A percentile compares a stretch with the other conserved stretches of the same genome.
phyloP scores from a whole-genome alignment of 1,140 invertebrate species.

The Drosophila hydei region DNA sequence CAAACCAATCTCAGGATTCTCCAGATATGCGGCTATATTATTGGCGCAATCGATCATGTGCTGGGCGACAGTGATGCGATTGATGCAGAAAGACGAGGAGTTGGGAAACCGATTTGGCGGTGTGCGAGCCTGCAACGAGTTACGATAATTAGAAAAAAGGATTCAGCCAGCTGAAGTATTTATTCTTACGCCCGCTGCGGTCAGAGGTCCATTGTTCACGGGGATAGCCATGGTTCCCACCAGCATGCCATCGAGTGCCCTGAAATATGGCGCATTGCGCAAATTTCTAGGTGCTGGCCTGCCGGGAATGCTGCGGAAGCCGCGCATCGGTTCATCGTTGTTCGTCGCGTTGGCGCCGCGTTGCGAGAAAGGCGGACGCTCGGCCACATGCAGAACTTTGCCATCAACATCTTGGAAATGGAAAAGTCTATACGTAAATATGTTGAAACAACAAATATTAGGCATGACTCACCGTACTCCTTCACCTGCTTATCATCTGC shows the following conservation, averaged over 20 bases:
- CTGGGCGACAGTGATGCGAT: slow-evolving; percentile 81
- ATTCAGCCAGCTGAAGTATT: background rate
- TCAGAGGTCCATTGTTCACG: slow-evolving; percentile 60
- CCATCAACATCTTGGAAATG: slow-evolving; percentile 91
- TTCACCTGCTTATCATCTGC: slow-evolving; percentile 94
- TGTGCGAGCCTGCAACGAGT: slow-evolving; percentile 44
- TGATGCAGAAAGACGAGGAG: slow-evolving; percentile 83
- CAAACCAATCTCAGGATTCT: slow-evolving; percentile 77
- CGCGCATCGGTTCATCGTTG: slow-evolving; percentile 79
- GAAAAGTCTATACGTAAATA: slow-evolving; percentile 8
- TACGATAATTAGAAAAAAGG: background rate
- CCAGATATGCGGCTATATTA: slow-evolving; percentile 82
- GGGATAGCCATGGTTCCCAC: slow-evolving; percentile 87
- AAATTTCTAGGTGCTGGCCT: slow-evolving; percentile 67
- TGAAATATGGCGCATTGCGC: slow-evolving; percentile 78
- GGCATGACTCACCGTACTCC: slow-evolving; percentile 90
- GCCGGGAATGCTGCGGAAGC: slow-evolving; percentile 67
- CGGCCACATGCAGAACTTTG: slow-evolving; percentile 97
- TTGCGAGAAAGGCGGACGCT: slow-evolving; percentile 88
- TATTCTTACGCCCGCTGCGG: slow-evolving; percentile 53
- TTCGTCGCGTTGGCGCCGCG: slow-evolving; percentile 71
- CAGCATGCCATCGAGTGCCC: slow-evolving; percentile 79
- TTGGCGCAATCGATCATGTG: slow-evolving; percentile 83
- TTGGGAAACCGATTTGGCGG: slow-evolving; percentile 67
- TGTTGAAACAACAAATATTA: background rate